phyloP scores from a whole-genome alignment of 1,140 invertebrate genomes.

The Drosophila sucinea region DNA sequence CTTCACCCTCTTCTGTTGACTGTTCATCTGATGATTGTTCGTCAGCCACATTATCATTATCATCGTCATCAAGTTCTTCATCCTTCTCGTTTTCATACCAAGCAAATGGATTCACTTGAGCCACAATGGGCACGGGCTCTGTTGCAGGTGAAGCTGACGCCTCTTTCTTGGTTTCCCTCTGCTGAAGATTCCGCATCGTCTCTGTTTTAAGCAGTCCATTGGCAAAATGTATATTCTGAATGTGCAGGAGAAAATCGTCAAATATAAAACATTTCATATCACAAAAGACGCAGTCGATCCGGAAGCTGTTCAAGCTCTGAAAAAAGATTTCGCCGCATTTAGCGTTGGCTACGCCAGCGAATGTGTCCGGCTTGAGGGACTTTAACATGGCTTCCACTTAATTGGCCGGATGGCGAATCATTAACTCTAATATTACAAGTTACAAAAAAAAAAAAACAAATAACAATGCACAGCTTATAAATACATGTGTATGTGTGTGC shows the following conservation, averaged over 20 bases:
- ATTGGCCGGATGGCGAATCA: background rate
- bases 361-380: slow-evolving; percentile 62
- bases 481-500: background rate
- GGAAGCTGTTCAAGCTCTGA: slow-evolving; percentile 64
- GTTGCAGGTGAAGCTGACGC: background rate
- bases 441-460: slow-evolving; percentile 7
- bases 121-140: slow-evolving; percentile 21
- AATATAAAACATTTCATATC: slow-evolving; percentile 74
- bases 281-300: slow-evolving; percentile 70
- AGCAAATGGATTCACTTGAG: slow-evolving; percentile 50
- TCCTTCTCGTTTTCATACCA: slow-evolving; percentile 51
- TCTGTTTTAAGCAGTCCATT: slow-evolving; percentile 67
- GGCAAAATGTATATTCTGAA: slow-evolving; percentile 67
- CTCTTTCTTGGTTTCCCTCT: slow-evolving; percentile 30
- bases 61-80: slow-evolving; percentile 13
- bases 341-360: slow-evolving; percentile 64
- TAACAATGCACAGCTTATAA: slow-evolving; percentile 7
- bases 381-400: slow-evolving; percentile 57
- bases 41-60: slow-evolving; percentile 33
- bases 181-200: slow-evolving; percentile 35
- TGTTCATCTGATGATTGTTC: slow-evolving; percentile 28
- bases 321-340: slow-evolving; percentile 80
- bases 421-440: background rate
- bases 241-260: slow-evolving; percentile 67
- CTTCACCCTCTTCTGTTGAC: slow-evolving; percentile 15